phyloP scores from a whole-genome alignment of 2,888 invertebrate genomes.

The Harmothoe impar region DNA sequence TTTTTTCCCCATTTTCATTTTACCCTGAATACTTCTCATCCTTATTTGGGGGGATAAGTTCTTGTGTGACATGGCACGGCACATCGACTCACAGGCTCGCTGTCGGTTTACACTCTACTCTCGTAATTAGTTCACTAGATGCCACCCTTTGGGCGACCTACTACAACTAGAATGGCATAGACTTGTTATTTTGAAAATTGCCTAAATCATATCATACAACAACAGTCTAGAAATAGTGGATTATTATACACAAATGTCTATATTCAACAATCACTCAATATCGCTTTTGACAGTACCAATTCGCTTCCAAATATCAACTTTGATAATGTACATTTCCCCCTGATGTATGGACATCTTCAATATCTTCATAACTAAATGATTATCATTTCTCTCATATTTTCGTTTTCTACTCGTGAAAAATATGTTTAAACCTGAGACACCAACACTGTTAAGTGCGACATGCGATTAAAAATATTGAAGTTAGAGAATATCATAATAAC shows the following conservation, averaged over 20 bases:
- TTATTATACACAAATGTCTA: neutral
- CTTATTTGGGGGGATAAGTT: neutral
- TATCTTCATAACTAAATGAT: neutral
- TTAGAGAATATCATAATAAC: neutral
- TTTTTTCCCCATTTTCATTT: slow-evolving; percentile 24
- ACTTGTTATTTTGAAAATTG: slow-evolving; percentile 37
- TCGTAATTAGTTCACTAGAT: neutral
- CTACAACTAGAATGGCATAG: slow-evolving; percentile 38
- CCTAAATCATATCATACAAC: slow-evolving; percentile 40
- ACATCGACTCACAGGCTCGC: neutral
- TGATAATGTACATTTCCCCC: neutral
- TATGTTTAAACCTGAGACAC: slow-evolving; percentile 53
- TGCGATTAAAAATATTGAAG: neutral
- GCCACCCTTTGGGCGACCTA: neutral
- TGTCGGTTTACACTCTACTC: slow-evolving; percentile 1
- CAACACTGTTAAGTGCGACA: slow-evolving; percentile 32
- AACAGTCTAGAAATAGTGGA: slow-evolving; percentile 23
- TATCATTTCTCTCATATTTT: neutral
- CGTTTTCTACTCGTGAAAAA: slow-evolving; percentile 18
- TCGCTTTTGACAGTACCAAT: neutral
- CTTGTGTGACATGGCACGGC: neutral
- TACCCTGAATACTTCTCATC: slow-evolving; percentile 55
- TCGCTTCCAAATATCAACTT: neutral
- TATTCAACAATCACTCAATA: slow-evolving; percentile 43
- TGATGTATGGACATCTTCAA: neutral